Evolutionary conservation across 2,888 invertebrate genomes (phyloP).

Genomic region (Oeneis ivallda): DNA sequence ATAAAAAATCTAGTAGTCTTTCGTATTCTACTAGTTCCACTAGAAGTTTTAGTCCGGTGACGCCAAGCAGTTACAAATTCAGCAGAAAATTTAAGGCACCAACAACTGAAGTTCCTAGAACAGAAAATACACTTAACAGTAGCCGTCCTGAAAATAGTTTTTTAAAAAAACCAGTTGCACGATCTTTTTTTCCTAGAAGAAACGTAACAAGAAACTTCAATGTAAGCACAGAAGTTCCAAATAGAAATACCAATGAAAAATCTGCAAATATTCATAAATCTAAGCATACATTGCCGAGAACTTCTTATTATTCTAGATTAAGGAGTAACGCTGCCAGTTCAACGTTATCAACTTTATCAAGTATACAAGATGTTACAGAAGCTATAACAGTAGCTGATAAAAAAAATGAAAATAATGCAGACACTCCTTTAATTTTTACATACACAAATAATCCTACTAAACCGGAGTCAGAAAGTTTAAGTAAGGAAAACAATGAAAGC

Average conservation of each 20-base stretch:
- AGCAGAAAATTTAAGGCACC: constrained; percentile 66
- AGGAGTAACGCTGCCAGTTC: constrained; percentile 52
- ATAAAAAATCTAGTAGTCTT: constrained; percentile 55
- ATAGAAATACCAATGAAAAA: constrained; percentile 38
- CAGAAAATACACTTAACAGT: constrained; percentile 47
- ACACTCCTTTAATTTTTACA: constrained; percentile 63
- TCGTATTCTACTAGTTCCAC: constrained; percentile 47
- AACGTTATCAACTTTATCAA: constrained; percentile 45
- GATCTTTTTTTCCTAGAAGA: constrained; percentile 61
- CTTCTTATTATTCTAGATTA: constrained; percentile 65
- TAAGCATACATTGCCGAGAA: constrained; percentile 58
- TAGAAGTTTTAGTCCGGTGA: constrained; percentile 40
- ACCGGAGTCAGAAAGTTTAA: constrained; percentile 40
- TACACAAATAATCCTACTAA: constrained; percentile 55
- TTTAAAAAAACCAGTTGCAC: constrained; percentile 55
- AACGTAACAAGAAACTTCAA: constrained; percentile 45
- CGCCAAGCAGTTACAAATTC: constrained; percentile 61
- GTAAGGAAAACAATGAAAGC: constrained; percentile 40
- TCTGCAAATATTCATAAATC: constrained; percentile 43
- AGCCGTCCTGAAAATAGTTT: constrained; percentile 50
- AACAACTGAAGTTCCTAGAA: constrained; percentile 52
- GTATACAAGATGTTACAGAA: constrained; percentile 38
- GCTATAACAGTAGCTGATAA: constrained; percentile 46
- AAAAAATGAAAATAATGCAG: constrained; percentile 54
- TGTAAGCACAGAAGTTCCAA: constrained; percentile 49